Conservation (phyloP, 2,113 vertebrate species). For the Lepus europaeus region DNA sequence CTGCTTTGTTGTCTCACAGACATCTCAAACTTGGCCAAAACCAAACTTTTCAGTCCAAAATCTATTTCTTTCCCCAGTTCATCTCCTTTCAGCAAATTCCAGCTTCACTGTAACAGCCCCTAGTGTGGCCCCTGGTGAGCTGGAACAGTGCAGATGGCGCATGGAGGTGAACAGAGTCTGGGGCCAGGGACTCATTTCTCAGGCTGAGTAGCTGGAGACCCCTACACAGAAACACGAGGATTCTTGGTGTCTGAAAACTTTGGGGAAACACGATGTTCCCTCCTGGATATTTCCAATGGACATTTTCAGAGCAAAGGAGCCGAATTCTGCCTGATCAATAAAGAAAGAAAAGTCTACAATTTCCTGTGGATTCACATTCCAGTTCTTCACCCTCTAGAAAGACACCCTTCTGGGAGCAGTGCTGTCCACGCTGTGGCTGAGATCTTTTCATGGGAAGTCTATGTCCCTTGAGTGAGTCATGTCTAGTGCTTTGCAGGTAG, state of each 20-base stretch:
- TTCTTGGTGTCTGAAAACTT: not conserved
- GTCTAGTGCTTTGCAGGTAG: not conserved
- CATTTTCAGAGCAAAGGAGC: conserved; percentile 23
- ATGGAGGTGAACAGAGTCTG: not conserved
- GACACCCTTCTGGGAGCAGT: not conserved
- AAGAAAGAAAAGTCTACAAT: not conserved
- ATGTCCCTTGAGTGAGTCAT: not conserved
- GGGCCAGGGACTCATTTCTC: not conserved
- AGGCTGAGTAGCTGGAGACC: not conserved
- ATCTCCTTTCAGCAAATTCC: not conserved
- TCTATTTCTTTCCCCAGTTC: not conserved
- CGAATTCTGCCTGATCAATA: not conserved
- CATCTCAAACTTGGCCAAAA: not conserved
- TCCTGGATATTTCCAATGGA: not conserved
- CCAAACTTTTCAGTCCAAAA: conserved; percentile 7
- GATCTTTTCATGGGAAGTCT: not conserved
- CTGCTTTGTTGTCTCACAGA: not conserved
- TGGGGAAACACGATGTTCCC: not conserved
- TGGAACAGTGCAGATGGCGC: not conserved
- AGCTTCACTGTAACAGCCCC: not conserved
- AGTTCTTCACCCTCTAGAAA: not conserved
- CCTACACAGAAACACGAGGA: not conserved
- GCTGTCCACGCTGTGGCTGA: not conserved
- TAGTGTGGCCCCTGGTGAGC: not conserved
- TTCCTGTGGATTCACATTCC: not conserved